These are phyloP conservation scores for Cyphomyrus plagiostoma DNA, from an alignment of 2,113 vertebrate species.

Conservation along the genomic window DNA sequence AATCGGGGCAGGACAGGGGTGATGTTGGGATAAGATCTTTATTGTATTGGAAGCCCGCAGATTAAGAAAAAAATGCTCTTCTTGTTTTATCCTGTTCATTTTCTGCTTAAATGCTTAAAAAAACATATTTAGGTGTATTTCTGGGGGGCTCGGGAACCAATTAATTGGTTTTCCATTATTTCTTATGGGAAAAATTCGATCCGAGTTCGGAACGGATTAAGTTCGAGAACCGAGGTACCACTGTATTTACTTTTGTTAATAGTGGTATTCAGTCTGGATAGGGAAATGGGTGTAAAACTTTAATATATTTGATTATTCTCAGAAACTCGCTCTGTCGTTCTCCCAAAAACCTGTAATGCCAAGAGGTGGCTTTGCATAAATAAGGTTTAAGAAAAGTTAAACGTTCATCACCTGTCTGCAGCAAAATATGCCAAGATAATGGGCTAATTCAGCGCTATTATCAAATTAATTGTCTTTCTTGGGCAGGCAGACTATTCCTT, in stretches of 20 bases:
- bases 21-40: too few species aligned
- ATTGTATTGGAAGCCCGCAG: too few species aligned
- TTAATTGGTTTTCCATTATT: too few species aligned
- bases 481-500: background rate
- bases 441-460: background rate
- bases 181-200: too few species aligned
- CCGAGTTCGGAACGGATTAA: too few species aligned
- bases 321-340: background rate
- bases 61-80: too few species aligned
- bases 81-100: too few species aligned
- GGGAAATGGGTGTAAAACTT: background rate
- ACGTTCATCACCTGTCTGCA: background rate
- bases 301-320: background rate
- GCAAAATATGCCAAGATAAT: background rate
- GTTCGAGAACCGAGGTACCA: too few species aligned
- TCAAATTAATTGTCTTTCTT: background rate
- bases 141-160: too few species aligned
- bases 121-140: too few species aligned
- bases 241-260: background rate
- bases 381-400: background rate
- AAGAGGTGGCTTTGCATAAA: background rate
- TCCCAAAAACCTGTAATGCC: background rate
- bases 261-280: background rate
- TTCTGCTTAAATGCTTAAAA: too few species aligned
- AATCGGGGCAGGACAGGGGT: too few species aligned